Percentiles rank a stretch among this genome's conserved stretches.
These are phyloP conservation scores for Lathamus discolor DNA, from an alignment of 2,113 vertebrate species.

Conservation along the genomic window DNA sequence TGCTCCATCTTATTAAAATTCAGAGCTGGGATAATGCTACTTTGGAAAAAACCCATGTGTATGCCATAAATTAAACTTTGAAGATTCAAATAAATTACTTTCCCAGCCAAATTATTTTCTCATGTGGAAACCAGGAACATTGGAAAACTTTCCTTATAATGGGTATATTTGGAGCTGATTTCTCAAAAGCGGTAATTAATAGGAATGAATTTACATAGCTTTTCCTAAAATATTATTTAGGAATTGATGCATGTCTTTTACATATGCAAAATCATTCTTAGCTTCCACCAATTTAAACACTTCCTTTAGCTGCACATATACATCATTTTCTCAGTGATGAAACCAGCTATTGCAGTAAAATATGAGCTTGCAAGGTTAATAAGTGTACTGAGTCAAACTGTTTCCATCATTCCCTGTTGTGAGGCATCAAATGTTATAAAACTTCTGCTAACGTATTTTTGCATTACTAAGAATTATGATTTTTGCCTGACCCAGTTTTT, in stretches of 20 bases:
- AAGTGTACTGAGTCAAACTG: neutral
- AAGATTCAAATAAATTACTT: conserved; percentile 55
- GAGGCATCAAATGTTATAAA: neutral
- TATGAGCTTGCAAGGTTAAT: neutral
- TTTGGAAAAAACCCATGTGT: conserved; percentile 43
- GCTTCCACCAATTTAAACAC: neutral
- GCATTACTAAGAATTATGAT: neutral
- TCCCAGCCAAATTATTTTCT: conserved; percentile 42
- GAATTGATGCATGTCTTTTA: neutral
- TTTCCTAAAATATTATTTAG: neutral
- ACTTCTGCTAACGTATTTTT: neutral
- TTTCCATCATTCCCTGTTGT: neutral
- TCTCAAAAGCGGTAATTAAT: conserved; percentile 30
- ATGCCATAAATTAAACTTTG: conserved; percentile 49
- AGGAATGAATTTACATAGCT: neutral
- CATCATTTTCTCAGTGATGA: neutral
- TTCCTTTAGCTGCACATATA: neutral
- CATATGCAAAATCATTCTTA: neutral
- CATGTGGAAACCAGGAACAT: neutral
- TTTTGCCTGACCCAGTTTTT: neutral
- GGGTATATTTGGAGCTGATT: neutral
- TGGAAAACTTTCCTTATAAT: neutral
- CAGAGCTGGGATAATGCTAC: neutral
- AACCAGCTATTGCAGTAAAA: neutral
- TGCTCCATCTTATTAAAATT: conserved; percentile 55